Conservation (phyloP, 2,888 invertebrate genomes). For the Taphrorychus bicolor region DNA sequence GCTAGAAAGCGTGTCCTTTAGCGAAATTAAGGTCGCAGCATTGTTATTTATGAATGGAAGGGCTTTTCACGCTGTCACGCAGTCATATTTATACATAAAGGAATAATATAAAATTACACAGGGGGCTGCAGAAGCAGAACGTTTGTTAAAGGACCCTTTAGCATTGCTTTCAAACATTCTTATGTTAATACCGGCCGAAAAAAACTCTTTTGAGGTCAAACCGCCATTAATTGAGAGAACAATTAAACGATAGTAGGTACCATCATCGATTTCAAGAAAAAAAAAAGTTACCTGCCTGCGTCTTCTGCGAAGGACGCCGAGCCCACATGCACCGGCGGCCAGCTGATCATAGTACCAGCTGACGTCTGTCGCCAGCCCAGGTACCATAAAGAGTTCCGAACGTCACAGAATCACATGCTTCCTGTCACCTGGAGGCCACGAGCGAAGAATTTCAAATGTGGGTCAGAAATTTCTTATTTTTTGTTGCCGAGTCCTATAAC, state of each 20-base stretch:
- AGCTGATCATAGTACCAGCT: constrained; percentile 54
- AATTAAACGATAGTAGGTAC: neutral
- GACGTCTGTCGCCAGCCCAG: constrained; percentile 44
- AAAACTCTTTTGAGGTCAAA: neutral
- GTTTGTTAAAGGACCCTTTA: neutral
- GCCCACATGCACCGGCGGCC: constrained; percentile 26
- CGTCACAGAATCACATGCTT: constrained; percentile 55
- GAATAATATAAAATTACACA: constrained; percentile 21
- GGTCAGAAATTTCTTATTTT: too few relatives aligned
- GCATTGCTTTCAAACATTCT: neutral
- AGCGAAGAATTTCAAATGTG: constrained; percentile 2
- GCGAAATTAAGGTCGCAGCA: constrained; percentile 28
- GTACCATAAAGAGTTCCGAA: constrained; percentile 45
- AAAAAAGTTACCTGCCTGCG: neutral
- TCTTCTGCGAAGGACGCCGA: neutral
- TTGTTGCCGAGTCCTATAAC: too few relatives aligned
- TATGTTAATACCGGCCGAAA: neutral
- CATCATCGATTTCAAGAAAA: neutral
- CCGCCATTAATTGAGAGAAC: neutral
- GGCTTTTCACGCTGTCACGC: constrained; percentile 23
- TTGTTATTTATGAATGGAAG: constrained; percentile 30
- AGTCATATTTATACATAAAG: constrained; percentile 23
- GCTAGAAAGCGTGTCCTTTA: constrained; percentile 29
- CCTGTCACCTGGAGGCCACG: constrained; percentile 54
- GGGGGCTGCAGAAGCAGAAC: constrained; percentile 3